phyloP scores from a whole-genome alignment of 2,888 invertebrate species.

The Bursaphelenchus okinawaensis region DNA sequence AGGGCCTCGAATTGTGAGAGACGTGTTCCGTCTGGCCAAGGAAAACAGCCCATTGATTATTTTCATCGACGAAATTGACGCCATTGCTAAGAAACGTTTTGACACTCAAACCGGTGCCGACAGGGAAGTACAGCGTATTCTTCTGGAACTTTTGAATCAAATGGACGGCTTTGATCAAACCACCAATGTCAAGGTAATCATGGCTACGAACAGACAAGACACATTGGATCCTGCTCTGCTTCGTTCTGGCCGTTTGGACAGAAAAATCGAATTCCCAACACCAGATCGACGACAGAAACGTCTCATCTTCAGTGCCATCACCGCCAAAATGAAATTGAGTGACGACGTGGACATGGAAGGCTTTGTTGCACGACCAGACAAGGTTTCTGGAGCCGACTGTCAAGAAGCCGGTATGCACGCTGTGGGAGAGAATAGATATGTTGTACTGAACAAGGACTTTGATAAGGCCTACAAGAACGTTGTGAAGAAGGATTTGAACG shows the following conservation, averaged over 20 bases:
- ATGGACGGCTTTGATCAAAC: conserved; percentile 99
- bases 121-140: conserved; percentile 83
- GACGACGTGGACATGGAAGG: conserved; percentile 97
- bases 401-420: conserved; percentile 99
- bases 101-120: conserved; percentile 58
- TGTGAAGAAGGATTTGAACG: conserved; percentile 96
- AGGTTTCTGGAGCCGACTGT: conserved; percentile 97
- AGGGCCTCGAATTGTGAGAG: conserved; percentile 94
- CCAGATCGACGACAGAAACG: conserved; percentile 86
- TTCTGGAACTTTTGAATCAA: conserved; percentile 91
- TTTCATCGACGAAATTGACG: conserved; percentile 99
- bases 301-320: conserved; percentile 93
- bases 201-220: conserved; percentile 95
- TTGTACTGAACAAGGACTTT: conserved; percentile 96
- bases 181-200: conserved; percentile 97
- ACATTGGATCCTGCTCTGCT: conserved; percentile 95
- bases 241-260: conserved; percentile 87
- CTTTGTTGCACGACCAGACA: conserved; percentile 94
- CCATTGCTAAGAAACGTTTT: conserved; percentile 89
- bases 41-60: conserved; percentile 99
- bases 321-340: conserved; percentile 89
- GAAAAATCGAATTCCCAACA: conserved; percentile 93
- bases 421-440: conserved; percentile 95
- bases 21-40: conserved; percentile 95
- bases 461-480: conserved; percentile 99